A percentile compares a stretch with the other conserved stretches of the same genome.
Conservation (phyloP, 2,888 invertebrate species). For the Oscheius myriophilus region DNA sequence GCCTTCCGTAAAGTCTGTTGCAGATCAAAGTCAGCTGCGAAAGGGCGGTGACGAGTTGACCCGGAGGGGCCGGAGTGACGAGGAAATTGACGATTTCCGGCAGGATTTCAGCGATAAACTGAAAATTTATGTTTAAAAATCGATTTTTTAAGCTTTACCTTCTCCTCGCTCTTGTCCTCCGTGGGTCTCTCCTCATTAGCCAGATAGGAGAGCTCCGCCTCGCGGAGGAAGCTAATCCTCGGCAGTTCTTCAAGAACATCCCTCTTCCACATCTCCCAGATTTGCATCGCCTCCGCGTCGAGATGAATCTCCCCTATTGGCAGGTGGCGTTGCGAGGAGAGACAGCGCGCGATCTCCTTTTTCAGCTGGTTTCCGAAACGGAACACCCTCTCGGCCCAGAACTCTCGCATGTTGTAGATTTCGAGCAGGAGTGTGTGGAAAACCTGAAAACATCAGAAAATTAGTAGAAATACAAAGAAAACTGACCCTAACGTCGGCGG, state of each 20-base stretch:
- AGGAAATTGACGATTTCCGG: constrained; percentile 8
- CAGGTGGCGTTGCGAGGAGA: background rate
- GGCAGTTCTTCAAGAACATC: background rate
- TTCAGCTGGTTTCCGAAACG: constrained; percentile 42
- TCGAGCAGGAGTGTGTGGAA: constrained; percentile 43
- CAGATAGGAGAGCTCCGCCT: constrained; percentile 2
- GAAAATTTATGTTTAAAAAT: too few relatives aligned
- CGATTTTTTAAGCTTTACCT: too few relatives aligned
- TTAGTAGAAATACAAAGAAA: background rate
- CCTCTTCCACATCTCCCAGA: constrained; percentile 3
- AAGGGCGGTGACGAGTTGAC: constrained; percentile 4
- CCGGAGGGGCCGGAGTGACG: background rate
- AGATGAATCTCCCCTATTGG: background rate
- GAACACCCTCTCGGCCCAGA: constrained; percentile 49
- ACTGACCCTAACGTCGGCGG: constrained; percentile 38
- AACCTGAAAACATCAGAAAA: constrained; percentile 11
- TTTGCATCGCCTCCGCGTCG: constrained; percentile 3
- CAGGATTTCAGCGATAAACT: constrained; percentile 16
- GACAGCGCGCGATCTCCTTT: constrained; percentile 32
- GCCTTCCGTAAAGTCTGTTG: constrained; percentile 11
- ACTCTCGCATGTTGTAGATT: constrained; percentile 40
- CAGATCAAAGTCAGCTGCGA: background rate
- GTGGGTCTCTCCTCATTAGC: background rate
- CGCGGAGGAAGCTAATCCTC: background rate
- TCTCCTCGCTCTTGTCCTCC: too few relatives aligned